Evolutionary conservation across 1,140 invertebrate species (phyloP), one percentile per base, ranked within the genome.

Genomic region (Tyrophagus putrescentiae): DNA sequence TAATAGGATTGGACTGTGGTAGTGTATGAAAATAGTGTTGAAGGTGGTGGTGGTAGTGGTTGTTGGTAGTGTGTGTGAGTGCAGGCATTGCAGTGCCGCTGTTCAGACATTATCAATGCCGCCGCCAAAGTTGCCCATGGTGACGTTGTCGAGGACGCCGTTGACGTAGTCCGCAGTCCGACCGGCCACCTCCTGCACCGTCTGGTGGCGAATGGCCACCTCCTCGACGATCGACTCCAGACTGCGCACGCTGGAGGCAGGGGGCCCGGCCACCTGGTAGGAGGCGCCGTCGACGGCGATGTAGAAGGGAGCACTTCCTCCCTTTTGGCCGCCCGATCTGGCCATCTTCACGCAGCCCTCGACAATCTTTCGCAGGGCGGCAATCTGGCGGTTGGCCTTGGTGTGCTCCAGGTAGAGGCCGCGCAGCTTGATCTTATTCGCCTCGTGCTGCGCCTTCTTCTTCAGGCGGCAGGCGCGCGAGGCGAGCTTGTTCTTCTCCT

Each of bases 401-500:
- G 88, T 85, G 70, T 96, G 92, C 75, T 98, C 93, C 69, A 81
- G 78, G 75, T 95, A 87, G 50, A 98, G 75, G 28, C 92, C 93
- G 72, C 82, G 85, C 2, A 96, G 75, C 76, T 97, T 97, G 33
- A 98, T 81, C 74, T 93, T 93, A 68, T 93, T 92, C 3, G 88
- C 88, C 73, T 92, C 88, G 70, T 93, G 88, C 71, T 93, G 88
- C 11, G 88, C 88, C 72, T 93, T 93, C 70, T 92, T 93, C 76
- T 93, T 93, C 62, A 93, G 74, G 45, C 92, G 79, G 73, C 92
- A 98, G 31, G 91, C 92, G 57, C 93, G 80, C 0, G 92, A 96
- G 5, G 93, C 92, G 27, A 96, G 75, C 76, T 98, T 97, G 71
- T 98, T 98, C 70, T 97, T 98, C 72, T 98, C 92, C 72, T 95